Base-by-base conservation (phyloP, 2,797 vertebrate genomes). In the Pterois miles region DNA sequence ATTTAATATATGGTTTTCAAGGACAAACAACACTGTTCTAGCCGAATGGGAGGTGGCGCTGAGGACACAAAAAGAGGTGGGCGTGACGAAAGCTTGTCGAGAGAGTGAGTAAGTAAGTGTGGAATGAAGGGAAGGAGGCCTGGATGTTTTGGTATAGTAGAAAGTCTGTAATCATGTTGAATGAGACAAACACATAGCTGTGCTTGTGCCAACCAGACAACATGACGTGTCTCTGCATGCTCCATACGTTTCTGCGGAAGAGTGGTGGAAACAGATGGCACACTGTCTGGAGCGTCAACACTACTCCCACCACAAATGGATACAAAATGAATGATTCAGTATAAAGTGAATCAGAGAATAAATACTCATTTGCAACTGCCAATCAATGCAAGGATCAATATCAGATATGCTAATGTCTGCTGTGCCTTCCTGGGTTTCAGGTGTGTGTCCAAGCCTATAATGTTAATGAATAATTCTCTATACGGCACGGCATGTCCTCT, bases 301-400 rank as follows among this genome's bases (percentile, higher is more conserved):
- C 52, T 34, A 3, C 76, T 38, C 38, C 66, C 72, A 48, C 57
- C 62, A n/a, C 78, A 46, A 20, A 8, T 20, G n/a, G 29, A 34
- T 3, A 3, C 46, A 48, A 48, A 48, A 48, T 0, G 4, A 48
- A 48, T 9, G 40, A 43, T 43, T 16, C 0, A 43, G 18, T 43
- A 43, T 5, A 2, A 16, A 80, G 74, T 13, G 31, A 82, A 83
- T 58, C 38, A 38, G 9, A 74, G 59, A 76, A 67, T 69, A 71
- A 90, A 76, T 38, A 8, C 63, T 82, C 71, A 59, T 84, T 86
- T 81, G 81, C 68, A 82, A 71, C 38, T 27, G 5, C 5, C 16
- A 56, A 83, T 92, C 87, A 89, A 90, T 90, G 63, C 46, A 11
- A 2, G 1, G 34, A 89, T 92, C 89, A 79, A 89, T 89, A 86